Base-by-base conservation (phyloP, 2,888 invertebrate species). In the Amphipoea lucens region DNA sequence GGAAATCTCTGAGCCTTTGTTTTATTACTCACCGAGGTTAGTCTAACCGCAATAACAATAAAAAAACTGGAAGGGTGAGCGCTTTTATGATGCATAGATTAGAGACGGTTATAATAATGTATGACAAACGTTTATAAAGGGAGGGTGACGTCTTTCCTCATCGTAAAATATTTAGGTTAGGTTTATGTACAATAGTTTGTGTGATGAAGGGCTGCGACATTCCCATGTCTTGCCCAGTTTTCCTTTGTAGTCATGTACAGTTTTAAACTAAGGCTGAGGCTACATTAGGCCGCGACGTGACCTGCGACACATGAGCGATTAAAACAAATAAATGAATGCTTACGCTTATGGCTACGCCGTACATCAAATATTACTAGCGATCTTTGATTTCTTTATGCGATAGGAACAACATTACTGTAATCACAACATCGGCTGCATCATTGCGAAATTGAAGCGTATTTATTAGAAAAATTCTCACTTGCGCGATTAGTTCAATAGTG, bases 11-110 rank as follows among this genome's bases (percentile, higher is more conserved):
- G 29, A 62, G 14, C 20, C 17, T 23, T 42, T 65, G 20, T 51
- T 70, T 68, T 79, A 60, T 69, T 69, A 76, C 51, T 17, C 20
- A 29, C 14, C 48, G 29, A 20, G 57, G 57, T 57, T 36, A n/a
- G 60, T 60, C n/a, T 20, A n/a, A 77, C 62, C 54, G n/a, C 12
- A 76, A 86, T 77, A 85, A 73, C 20, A 83, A 71, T 83, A 86
- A 86, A 77, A 80, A 76, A 67, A 42, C 48, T n/a, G 57, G n/a
- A 72, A 62, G 63, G 40, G 66, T 42, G n/a, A 45, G 23, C 68
- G 62, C 23, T 74, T 79, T 81, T 78, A 63, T 48, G 67, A 65
- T 48, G 65, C 42, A 57, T 65, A 81, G 67, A 80, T 81, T 68
- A 75, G 40, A 77, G 12, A 78, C 65, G 60, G 74, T 83, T 73